Evolutionary conservation across 2,797 vertebrate species (phyloP).

Genomic region (Fundulus diaphanus): DNA sequence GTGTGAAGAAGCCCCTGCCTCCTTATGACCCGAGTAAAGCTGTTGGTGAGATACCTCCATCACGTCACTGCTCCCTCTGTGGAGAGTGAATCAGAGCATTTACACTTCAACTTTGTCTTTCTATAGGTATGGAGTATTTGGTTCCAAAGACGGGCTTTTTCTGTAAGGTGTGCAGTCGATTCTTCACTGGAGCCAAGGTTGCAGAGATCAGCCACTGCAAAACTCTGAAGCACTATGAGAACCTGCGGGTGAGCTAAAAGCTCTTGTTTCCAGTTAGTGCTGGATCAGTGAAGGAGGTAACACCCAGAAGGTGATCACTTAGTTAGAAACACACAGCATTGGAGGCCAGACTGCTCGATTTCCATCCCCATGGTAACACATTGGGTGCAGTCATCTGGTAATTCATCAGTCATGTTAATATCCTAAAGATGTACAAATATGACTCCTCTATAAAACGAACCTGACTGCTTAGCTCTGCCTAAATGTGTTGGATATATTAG

Average conservation of each 20-base stretch:
- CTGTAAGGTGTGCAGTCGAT: conserved; percentile 90
- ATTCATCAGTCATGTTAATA: not conserved
- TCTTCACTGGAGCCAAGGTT: conserved; percentile 82
- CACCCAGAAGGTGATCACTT: not conserved
- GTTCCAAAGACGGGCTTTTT: conserved; percentile 90
- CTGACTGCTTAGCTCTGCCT: too few species aligned
- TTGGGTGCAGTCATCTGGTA: not conserved
- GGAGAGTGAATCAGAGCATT: not conserved
- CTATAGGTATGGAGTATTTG: conserved; percentile 87
- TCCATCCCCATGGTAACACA: too few species aligned
- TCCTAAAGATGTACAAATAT: too few species aligned
- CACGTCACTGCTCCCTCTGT: too few species aligned
- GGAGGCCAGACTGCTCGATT: not conserved
- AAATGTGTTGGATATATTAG: too few species aligned
- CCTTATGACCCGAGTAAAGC: conserved; percentile 66
- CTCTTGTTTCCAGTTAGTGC: not conserved
- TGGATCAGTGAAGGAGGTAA: not conserved
- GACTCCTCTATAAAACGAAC: too few species aligned
- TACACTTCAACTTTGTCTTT: not conserved
- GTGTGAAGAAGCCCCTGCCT: conserved; percentile 37
- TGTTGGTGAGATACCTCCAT: conserved; percentile 61
- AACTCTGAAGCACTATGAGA: conserved; percentile 85
- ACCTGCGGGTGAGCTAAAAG: conserved; percentile 80
- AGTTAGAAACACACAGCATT: not conserved
- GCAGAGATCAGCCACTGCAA: conserved; percentile 88